These are phyloP conservation scores for Callosobruchus maculatus DNA, from an alignment of 2,888 invertebrate genomes.

Conservation along the genomic window DNA sequence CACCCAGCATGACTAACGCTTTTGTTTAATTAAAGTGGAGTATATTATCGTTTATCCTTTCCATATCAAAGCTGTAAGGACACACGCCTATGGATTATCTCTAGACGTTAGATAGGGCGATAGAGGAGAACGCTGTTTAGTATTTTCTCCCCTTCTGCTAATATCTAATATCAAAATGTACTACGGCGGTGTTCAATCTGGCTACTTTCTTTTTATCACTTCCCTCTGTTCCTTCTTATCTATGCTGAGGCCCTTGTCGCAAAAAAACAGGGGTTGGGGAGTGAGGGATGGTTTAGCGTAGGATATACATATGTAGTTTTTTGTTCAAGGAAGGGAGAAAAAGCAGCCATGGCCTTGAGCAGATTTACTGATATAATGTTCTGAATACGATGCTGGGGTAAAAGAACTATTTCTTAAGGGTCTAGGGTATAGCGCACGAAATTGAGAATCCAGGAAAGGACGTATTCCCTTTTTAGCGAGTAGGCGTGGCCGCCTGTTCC, in stretches of 20 bases:
- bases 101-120: not conserved
- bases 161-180: constrained; percentile 25
- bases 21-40: not conserved
- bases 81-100: not conserved
- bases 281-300: not conserved
- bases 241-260: not conserved
- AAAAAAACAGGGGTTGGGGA: not conserved
- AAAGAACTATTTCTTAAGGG: too few relatives aligned
- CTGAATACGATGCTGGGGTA: not conserved
- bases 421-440: too few relatives aligned
- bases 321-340: not conserved
- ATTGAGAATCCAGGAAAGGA: too few relatives aligned
- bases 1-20: not conserved
- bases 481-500: too few relatives aligned
- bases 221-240: constrained; percentile 19
- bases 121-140: constrained; percentile 7
- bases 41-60: not conserved
- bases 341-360: not conserved
- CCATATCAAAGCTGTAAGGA: not conserved
- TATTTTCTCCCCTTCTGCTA: constrained; percentile 20
- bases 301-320: not conserved
- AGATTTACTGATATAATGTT: not conserved
- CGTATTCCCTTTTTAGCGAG: too few relatives aligned
- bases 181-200: constrained; percentile 18
- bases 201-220: constrained; percentile 16